Base-by-base conservation (phyloP, 92 coral and sea anemone genomes). In the Epizoanthus stellaris region DNA sequence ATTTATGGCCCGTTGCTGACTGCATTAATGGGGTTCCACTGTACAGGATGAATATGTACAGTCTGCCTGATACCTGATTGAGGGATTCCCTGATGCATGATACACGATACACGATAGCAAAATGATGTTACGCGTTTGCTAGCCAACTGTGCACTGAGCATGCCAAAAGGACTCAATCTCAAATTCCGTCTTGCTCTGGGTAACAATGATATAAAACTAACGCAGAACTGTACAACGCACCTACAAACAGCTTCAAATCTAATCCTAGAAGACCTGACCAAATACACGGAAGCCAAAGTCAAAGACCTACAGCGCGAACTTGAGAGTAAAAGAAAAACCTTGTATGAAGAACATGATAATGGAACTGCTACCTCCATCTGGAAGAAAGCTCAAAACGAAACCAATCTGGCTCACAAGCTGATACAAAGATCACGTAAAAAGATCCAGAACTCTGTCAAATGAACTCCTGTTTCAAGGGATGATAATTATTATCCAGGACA, bases 141-240 rank as follows among this genome's bases (percentile, higher is more conserved):
- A 30, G 36, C 36, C 36, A 30, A 30, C 36, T n/a, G n/a, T n/a
- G 36, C 36, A 30, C 36, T 1, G 36, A 30, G 36, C 36, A 17
- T 57, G 15, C 68, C 82, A 5, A 54, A 52, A 76, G 82, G 82
- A 19, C 43, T 76, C 54, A 10, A 20, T 52, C 60, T 76, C 38
- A 76, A 76, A 76, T 19, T 76, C 82, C 63, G 47, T 6, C 67
- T 76, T 14, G 82, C 82, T n/a, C 14, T 76, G 63, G 67, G 67
- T 43, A 16, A 19, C 15, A 21, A 76, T n/a, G 49, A 76, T 63
- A 19, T 0, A 3, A 39, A 45, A 38, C n/a, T 76, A 13, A 76
- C 30, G 21, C 43, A 68, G 47, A 68, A 49, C 17, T 25, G 45
- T 12, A 21, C 34, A 11, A 6, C 15, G 39, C 43, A 68, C 73